Evolutionary conservation across 1,140 invertebrate genomes (phyloP).

Genomic region (Medauroidea extradentata): DNA sequence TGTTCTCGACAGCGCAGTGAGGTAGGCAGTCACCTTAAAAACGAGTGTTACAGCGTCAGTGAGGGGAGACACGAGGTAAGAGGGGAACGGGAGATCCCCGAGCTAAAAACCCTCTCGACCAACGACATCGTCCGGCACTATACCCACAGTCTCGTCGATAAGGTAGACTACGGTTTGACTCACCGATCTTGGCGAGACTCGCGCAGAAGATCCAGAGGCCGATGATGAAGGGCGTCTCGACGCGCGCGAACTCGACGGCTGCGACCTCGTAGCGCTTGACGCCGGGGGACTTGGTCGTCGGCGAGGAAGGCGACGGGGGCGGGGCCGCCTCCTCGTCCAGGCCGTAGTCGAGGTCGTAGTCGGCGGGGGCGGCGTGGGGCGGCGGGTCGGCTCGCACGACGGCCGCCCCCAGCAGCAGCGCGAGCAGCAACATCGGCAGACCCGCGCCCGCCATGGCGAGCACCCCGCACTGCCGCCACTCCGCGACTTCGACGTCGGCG

Average conservation of each 20-base stretch:
- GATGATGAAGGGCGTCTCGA: conserved; percentile 90
- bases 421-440: background rate
- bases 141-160: no score
- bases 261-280: conserved; percentile 63
- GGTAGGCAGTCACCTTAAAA: no score
- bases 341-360: background rate
- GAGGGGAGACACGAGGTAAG: no score
- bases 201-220: conserved; percentile 93
- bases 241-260: conserved; percentile 78
- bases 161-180: no score
- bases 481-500: no score
- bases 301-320: background rate
- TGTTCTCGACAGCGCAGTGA: no score
- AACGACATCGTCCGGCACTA: no score
- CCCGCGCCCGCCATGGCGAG: no score
- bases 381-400: conserved; percentile 1
- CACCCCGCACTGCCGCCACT: no score
- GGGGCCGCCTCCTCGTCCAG: background rate
- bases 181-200: conserved; percentile 92
- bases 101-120: no score
- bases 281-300: background rate
- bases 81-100: no score
- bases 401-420: background rate
- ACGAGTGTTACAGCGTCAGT: no score
- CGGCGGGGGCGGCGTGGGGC: background rate